Evolutionary conservation across 2,797 vertebrate species (phyloP), one percentile per base, ranked within the genome.

Genomic region (Hydrolagus colliei): DNA sequence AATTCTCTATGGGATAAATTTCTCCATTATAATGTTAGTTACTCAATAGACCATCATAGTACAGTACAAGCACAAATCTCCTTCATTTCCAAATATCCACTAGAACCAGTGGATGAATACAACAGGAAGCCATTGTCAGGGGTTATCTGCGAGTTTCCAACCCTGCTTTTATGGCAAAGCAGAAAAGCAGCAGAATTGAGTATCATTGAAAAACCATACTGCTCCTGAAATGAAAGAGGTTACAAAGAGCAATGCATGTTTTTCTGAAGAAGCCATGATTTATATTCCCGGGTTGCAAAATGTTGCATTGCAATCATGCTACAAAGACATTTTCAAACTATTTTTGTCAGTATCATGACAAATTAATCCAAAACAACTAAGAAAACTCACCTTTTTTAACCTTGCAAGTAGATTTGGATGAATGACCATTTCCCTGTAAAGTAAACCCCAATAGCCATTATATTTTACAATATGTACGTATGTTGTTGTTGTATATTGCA

Each of bases 341-440:
- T 82, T 68, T 65, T 67, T 27, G 62, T 9, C 8, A 63, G n/a
- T 27, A 18, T 2, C 13, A 82, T 35, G 16, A 32, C 65, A 82
- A 65, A 32, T 80, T 32, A 35, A 68, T 35, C n/a, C 61, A 18
- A 73, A 80, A 80, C 63, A 27, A 16, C 9, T 7, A 27, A 4
- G 52, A 80, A 27, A 67, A 82, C 78, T 82, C 2, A 82, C 78
- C 78, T 82, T 82, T 82, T 18, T 62, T 32, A 82, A 13, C 35
- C 78, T 82, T 82, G 78, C 62, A 67, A 7, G 18, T 35, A 8
- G 63, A 35, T 65, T 67, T 67, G 67, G 22, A 14, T 35, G 63
- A 82, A 82, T 18, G 27, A 16, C 78, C 62, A 67, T 67, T 82
- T 63, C 62, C 14, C 78, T 82, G 78, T 3, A 35, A 82, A 68